Evolutionary conservation across 2,888 invertebrate species (phyloP).

Genomic region (Ernsta delagoae): DNA sequence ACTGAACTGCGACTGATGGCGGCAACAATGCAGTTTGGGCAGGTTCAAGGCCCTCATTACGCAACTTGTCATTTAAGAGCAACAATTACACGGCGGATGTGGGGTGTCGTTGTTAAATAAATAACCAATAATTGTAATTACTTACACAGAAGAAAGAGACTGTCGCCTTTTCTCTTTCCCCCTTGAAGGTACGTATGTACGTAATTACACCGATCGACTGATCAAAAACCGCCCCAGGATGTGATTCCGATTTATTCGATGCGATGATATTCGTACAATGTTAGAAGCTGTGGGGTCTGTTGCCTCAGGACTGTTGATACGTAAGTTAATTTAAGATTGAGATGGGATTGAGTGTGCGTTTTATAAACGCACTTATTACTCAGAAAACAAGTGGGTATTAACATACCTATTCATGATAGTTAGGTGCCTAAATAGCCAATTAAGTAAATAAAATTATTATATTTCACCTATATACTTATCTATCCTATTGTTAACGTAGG

Average conservation of each 20-base stretch:
- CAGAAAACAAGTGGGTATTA: too few relatives aligned
- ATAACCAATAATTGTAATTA: slow-evolving; percentile 46
- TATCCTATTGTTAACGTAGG: too few relatives aligned
- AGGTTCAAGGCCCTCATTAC: slow-evolving; percentile 63
- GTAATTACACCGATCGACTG: not conserved
- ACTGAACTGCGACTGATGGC: slow-evolving; percentile 3
- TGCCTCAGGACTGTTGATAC: not conserved
- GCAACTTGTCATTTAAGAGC: slow-evolving; percentile 51
- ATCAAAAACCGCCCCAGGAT: not conserved
- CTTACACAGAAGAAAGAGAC: slow-evolving; percentile 25
- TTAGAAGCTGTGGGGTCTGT: not conserved
- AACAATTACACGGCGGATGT: slow-evolving; percentile 54
- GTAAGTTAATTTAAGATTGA: too few relatives aligned
- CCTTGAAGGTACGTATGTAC: not conserved
- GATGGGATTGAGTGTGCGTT: too few relatives aligned
- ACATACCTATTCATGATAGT: too few relatives aligned
- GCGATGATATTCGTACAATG: not conserved
- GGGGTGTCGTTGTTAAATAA: slow-evolving; percentile 48
- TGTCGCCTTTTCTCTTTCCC: not conserved
- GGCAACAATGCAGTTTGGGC: slow-evolving; percentile 40
- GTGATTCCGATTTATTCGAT: not conserved
- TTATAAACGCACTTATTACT: too few relatives aligned
- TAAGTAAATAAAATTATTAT: too few relatives aligned
- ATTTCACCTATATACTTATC: too few relatives aligned
- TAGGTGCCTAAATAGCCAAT: too few relatives aligned